A percentile compares a stretch with the other conserved stretches of the same genome.
Evolutionary conservation across 2,113 vertebrate species (phyloP).

Genomic region (Pterocles orientalis): DNA sequence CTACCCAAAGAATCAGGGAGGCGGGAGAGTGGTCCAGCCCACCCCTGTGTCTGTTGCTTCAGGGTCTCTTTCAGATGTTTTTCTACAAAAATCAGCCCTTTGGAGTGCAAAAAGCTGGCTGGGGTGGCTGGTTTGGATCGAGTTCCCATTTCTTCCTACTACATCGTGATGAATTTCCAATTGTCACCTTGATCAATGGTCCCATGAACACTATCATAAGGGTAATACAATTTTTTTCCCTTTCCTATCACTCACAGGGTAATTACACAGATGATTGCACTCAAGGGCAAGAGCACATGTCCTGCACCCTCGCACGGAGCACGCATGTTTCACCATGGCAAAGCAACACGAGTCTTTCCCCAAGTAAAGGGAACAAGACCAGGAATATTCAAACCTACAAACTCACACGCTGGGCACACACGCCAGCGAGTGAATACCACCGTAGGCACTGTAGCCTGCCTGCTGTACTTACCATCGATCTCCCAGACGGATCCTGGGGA

Average conservation of each 20-base stretch:
- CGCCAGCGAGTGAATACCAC: not conserved
- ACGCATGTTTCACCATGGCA: not conserved
- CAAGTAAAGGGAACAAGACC: not conserved
- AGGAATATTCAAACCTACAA: not conserved
- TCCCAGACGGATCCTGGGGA: not conserved
- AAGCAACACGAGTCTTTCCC: not conserved
- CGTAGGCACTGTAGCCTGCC: not conserved
- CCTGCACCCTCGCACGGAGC: not conserved
- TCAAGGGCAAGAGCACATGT: conserved; percentile 16
- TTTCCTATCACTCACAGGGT: conserved; percentile 19
- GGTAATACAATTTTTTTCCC: not conserved
- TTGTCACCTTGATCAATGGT: conserved; percentile 26
- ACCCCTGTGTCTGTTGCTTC: not conserved
- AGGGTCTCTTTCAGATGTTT: not conserved
- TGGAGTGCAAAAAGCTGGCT: not conserved
- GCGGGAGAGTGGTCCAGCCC: not conserved
- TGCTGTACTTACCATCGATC: not conserved
- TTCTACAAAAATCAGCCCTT: not conserved
- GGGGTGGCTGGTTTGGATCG: not conserved
- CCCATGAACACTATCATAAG: not conserved
- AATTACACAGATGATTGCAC: conserved; percentile 36
- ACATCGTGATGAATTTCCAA: not conserved
- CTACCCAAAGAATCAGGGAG: not conserved
- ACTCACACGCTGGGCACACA: fast-evolving
- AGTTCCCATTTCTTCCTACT: not conserved